A percentile compares a stretch with the other conserved stretches of the same genome.
Evolutionary conservation across 2,113 vertebrate genomes (phyloP).

Genomic region (Grantiella picta): DNA sequence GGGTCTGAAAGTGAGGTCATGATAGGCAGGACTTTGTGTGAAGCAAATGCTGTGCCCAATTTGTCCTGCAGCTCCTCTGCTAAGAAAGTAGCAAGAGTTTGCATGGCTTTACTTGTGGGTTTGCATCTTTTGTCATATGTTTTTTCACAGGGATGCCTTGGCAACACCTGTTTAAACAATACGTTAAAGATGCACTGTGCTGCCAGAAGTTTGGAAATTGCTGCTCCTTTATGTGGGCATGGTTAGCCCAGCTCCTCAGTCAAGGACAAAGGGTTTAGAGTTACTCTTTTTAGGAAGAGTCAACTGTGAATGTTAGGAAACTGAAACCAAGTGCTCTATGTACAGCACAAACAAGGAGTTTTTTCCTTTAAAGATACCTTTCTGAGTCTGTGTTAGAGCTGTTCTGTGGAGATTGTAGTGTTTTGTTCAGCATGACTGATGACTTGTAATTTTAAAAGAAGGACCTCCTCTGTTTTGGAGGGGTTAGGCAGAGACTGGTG

Average conservation of each 20-base stretch:
- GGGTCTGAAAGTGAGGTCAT: background rate
- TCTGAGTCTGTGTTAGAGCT: background rate
- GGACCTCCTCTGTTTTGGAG: background rate
- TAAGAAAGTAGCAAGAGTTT: background rate
- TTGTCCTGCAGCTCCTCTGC: background rate
- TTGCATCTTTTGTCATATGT: background rate
- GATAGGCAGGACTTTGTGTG: background rate
- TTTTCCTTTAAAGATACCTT: background rate
- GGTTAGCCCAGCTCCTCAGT: background rate
- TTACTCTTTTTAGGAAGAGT: background rate
- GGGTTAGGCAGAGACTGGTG: background rate
- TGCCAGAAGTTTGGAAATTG: background rate
- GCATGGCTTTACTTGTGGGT: background rate
- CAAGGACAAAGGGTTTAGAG: background rate
- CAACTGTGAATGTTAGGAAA: background rate
- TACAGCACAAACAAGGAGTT: background rate
- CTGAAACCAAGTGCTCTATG: background rate
- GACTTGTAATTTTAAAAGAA: background rate
- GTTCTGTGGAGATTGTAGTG: background rate
- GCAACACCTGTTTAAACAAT: background rate
- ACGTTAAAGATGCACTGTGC: background rate
- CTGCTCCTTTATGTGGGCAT: background rate
- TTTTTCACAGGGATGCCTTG: background rate
- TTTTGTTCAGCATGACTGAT: background rate
- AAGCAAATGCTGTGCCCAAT: background rate